These are phyloP conservation scores for Neoascia interrupta DNA, from an alignment of 2,888 invertebrate genomes.

Conservation along the genomic window DNA sequence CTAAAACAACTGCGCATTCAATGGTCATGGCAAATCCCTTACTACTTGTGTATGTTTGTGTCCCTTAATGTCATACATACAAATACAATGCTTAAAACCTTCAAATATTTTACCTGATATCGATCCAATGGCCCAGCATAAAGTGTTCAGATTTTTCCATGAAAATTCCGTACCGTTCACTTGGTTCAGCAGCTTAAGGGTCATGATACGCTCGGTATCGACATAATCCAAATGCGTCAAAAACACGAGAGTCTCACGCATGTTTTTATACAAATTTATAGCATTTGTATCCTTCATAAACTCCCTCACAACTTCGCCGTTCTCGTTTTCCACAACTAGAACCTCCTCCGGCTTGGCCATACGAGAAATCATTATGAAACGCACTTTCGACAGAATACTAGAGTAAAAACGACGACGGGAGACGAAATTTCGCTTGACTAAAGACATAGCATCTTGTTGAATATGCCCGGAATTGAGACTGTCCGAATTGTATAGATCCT, in stretches of 20 bases:
- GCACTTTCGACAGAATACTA: constrained; percentile 90
- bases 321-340: constrained; percentile 99
- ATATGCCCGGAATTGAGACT: constrained; percentile 73
- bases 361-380: constrained; percentile 98
- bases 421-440: constrained; percentile 75
- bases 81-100: not conserved
- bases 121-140: constrained; percentile 99
- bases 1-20: no score
- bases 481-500: constrained; percentile 94
- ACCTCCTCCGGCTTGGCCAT: constrained; percentile 99
- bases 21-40: no score
- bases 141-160: constrained; percentile 99
- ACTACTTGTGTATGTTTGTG: no score
- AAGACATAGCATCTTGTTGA: constrained; percentile 74
- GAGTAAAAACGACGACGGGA: constrained; percentile 88
- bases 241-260: constrained; percentile 98
- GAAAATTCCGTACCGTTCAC: constrained; percentile 99
- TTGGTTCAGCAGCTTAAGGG: constrained; percentile 98
- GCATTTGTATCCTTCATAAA: constrained; percentile 99
- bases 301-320: constrained; percentile 99
- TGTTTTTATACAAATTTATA: constrained; percentile 99
- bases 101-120: constrained; percentile 93
- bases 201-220: constrained; percentile 99
- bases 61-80: no score
- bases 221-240: constrained; percentile 98